phyloP scores from a whole-genome alignment of 1,140 invertebrate genomes.

The Andrena cerasifolii region DNA sequence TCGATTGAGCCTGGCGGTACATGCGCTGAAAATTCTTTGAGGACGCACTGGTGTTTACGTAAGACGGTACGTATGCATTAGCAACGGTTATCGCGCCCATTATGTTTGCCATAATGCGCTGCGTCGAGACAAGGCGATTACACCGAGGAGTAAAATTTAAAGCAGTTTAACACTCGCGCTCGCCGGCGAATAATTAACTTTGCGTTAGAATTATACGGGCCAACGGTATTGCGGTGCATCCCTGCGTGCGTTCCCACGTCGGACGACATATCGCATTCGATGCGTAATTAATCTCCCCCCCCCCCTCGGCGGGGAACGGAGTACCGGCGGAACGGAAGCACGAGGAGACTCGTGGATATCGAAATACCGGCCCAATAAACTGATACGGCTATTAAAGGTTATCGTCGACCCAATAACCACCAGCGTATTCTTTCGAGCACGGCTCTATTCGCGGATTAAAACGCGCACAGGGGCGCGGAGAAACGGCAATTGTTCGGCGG shows the following conservation, averaged over 20 bases:
- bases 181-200: constrained; percentile 57
- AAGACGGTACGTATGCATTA: neutral
- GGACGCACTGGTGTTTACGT: neutral
- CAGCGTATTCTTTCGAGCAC: constrained; percentile 25
- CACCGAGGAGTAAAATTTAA: constrained; percentile 47
- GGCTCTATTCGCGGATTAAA: constrained; percentile 28
- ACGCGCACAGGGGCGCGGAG: neutral
- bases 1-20: neutral
- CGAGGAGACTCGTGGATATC: constrained; percentile 35
- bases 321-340: neutral
- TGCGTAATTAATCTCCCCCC: constrained; percentile 56
- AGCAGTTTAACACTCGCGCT: constrained; percentile 1
- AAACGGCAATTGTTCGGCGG: neutral
- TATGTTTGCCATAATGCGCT: neutral
- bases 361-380: constrained; percentile 53
- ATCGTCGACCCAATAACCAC: constrained; percentile 52
- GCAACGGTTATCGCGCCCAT: constrained; percentile 10
- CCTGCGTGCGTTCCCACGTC: constrained; percentile 1
- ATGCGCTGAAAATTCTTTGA: neutral
- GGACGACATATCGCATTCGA: constrained; percentile 32
- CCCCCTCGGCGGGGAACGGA: neutral
- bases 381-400: constrained; percentile 56
- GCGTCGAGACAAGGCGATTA: constrained; percentile 3
- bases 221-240: neutral
- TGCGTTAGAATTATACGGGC: constrained; percentile 27